Evolutionary conservation across 2,113 vertebrate species (phyloP).

Genomic region (Dermatemys mawii): DNA sequence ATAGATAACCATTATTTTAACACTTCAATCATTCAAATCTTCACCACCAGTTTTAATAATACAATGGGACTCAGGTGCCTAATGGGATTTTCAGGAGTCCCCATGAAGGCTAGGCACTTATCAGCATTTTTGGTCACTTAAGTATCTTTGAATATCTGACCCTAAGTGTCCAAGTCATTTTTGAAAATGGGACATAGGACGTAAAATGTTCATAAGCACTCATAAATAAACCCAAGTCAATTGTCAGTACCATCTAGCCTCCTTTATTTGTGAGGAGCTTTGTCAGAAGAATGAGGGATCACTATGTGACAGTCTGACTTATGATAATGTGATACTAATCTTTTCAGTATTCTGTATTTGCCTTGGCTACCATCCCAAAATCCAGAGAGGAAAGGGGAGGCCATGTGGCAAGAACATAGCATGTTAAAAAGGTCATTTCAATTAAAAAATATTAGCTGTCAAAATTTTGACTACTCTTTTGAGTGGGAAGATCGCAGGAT

Average conservation of each 20-base stretch:
- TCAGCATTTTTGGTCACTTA: neutral
- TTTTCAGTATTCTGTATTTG: constrained; percentile 52
- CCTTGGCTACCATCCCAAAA: constrained; percentile 59
- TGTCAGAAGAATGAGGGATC: constrained; percentile 50
- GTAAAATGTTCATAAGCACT: too few relatives aligned
- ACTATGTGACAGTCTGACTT: constrained; percentile 46
- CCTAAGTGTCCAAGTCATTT: neutral
- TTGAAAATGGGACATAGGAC: neutral
- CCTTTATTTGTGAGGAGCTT: constrained; percentile 32
- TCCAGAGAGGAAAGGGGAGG: constrained; percentile 44
- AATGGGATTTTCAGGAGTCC: neutral
- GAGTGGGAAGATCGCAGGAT: constrained; percentile 24
- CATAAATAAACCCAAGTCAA: constrained; percentile 33
- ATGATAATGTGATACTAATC: constrained; percentile 57
- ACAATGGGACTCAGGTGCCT: neutral
- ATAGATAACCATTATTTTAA: neutral
- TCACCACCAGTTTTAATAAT: neutral
- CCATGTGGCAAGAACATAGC: constrained; percentile 45
- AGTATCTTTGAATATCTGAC: neutral
- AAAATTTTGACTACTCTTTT: constrained; percentile 20
- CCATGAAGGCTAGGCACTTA: neutral
- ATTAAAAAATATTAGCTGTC: constrained; percentile 37
- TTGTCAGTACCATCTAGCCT: neutral
- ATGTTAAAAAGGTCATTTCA: constrained; percentile 23
- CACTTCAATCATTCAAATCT: neutral